These are phyloP conservation scores for Hofmannophila pseudospretella DNA, from an alignment of 2,888 invertebrate species.

Conservation along the genomic window DNA sequence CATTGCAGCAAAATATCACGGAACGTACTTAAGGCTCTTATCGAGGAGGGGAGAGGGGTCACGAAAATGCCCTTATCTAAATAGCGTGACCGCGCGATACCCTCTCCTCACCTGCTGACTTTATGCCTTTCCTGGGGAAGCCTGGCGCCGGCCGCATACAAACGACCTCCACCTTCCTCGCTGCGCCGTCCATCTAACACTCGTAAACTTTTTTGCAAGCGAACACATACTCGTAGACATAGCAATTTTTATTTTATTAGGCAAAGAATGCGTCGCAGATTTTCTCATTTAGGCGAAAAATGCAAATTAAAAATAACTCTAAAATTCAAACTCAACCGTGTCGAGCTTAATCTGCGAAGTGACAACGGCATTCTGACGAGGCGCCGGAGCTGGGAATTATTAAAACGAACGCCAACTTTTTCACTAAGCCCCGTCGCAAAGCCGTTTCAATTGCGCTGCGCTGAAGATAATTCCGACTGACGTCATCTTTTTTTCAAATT, in stretches of 20 bases:
- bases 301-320: slow-evolving; percentile 77
- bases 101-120: slow-evolving; percentile 63
- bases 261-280: slow-evolving; percentile 38
- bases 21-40: slow-evolving; percentile 42
- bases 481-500: slow-evolving; percentile 78
- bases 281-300: slow-evolving; percentile 60
- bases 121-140: slow-evolving; percentile 66
- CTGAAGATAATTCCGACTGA: slow-evolving; percentile 78
- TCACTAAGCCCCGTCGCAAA: slow-evolving; percentile 77
- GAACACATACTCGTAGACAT: slow-evolving; percentile 42
- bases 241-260: slow-evolving; percentile 24
- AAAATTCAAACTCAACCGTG: slow-evolving; percentile 76
- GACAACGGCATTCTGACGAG: slow-evolving; percentile 79
- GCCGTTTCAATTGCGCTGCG: slow-evolving; percentile 78
- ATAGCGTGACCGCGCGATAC: slow-evolving; percentile 70
- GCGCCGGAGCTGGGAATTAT: slow-evolving; percentile 78
- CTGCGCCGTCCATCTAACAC: slow-evolving; percentile 38
- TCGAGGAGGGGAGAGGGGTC: slow-evolving; percentile 48
- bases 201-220: slow-evolving; percentile 48
- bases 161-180: slow-evolving; percentile 55
- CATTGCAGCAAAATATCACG: slow-evolving; percentile 34
- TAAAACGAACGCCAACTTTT: slow-evolving; percentile 79
- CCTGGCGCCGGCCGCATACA: slow-evolving; percentile 60
- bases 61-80: slow-evolving; percentile 68
- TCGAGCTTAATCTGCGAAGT: slow-evolving; percentile 77